phyloP scores from a whole-genome alignment of 2,888 invertebrate genomes.

The Acheta domesticus region DNA sequence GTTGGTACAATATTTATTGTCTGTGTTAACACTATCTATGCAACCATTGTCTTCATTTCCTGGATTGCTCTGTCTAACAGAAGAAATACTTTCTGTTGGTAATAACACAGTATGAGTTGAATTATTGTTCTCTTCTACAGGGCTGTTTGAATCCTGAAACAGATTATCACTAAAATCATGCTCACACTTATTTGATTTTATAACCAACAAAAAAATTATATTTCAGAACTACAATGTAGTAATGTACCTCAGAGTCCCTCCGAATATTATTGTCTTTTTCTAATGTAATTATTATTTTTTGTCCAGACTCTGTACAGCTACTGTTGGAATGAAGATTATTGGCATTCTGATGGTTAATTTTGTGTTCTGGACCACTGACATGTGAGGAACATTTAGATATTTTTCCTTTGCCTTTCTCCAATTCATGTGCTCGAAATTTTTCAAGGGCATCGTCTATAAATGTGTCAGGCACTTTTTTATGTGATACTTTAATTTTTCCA shows the following conservation, averaged over 20 bases:
- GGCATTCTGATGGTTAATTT: background rate
- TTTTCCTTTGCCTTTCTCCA: constrained; percentile 56
- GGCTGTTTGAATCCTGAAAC: background rate
- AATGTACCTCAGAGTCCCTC: background rate
- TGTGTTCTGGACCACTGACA: background rate
- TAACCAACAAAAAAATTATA: too few species aligned
- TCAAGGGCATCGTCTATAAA: constrained; percentile 88
- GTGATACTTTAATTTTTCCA: constrained; percentile 84
- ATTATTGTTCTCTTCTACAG: background rate
- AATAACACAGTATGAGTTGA: too few species aligned
- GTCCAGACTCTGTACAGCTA: background rate
- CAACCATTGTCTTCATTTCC: too few species aligned
- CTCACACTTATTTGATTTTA: too few species aligned
- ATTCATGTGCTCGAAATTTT: constrained; percentile 76
- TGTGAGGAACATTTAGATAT: background rate
- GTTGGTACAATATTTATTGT: too few species aligned
- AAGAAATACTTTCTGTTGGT: too few species aligned
- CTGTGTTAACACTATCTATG: too few species aligned
- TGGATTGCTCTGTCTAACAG: too few species aligned
- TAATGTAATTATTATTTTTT: background rate
- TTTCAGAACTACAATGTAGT: too few species aligned
- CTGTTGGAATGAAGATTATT: background rate
- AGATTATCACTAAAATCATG: too few species aligned
- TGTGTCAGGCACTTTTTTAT: constrained; percentile 79
- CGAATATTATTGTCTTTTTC: background rate